Conservation (phyloP, 2,797 vertebrate genomes). For the Mormyrus proboscirostris region DNA sequence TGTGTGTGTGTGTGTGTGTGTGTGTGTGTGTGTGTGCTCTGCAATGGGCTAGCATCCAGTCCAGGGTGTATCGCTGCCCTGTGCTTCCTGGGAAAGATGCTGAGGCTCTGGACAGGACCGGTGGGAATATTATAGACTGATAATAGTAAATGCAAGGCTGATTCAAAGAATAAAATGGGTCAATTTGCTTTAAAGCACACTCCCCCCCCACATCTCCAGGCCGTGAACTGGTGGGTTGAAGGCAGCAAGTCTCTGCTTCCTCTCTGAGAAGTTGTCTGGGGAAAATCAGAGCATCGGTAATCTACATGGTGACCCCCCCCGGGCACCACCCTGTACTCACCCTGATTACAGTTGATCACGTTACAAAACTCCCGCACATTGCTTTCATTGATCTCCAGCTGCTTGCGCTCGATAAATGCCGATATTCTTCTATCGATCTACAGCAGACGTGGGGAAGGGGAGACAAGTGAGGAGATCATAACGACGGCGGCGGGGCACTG, state of each 20-base stretch:
- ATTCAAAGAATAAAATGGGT: constrained; percentile 26
- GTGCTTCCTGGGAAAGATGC: not conserved
- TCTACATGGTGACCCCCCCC: constrained; percentile 46
- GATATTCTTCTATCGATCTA: constrained; percentile 98
- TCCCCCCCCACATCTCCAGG: not conserved
- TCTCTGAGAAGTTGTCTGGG: constrained; percentile 33
- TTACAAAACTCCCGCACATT: constrained; percentile 99
- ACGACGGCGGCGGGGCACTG: constrained; percentile 38
- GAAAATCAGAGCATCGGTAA: constrained; percentile 64
- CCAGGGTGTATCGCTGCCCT: not conserved
- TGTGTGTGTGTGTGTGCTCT: not conserved
- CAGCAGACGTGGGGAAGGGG: constrained; percentile 32
- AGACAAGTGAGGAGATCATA: constrained; percentile 32
- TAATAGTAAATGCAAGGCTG: constrained; percentile 3
- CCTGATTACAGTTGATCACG: constrained; percentile 99
- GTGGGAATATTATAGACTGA: not conserved
- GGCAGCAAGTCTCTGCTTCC: constrained; percentile 53
- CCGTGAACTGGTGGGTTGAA: constrained; percentile 34
- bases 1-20: not conserved
- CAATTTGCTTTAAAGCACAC: constrained; percentile 22
- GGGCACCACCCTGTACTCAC: constrained; percentile 66
- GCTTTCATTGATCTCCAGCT: constrained; percentile 99
- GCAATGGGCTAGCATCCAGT: not conserved
- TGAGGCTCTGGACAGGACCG: not conserved
- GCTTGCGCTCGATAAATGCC: constrained; percentile 99